Conservation (phyloP, 2,113 vertebrate genomes). For the Polypterus senegalus region DNA sequence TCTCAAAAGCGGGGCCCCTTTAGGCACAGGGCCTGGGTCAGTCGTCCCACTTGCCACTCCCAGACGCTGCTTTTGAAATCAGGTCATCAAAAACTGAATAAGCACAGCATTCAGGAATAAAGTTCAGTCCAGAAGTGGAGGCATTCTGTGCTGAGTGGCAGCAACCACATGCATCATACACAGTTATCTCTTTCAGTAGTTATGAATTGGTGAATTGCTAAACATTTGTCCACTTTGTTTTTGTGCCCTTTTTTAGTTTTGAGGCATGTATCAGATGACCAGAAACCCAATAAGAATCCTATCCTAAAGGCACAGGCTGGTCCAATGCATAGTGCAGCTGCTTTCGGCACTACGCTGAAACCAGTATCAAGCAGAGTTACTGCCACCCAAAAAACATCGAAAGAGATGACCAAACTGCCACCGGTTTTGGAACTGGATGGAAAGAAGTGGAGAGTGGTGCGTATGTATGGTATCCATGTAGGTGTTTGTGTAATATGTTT, state of each 20-base stretch:
- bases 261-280: conserved; percentile 74
- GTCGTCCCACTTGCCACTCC: no score
- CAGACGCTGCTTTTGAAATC: no score
- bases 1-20: no score
- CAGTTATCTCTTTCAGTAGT: no score
- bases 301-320: conserved; percentile 49
- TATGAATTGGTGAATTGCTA: no score
- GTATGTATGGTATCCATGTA: conserved; percentile 22
- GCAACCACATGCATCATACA: no score
- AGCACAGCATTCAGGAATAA: no score
- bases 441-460: conserved; percentile 96
- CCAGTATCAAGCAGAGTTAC: conserved; percentile 41
- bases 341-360: conserved; percentile 60
- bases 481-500: no score
- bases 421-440: conserved; percentile 78
- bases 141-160: no score
- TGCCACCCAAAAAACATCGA: conserved; percentile 27
- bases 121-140: no score
- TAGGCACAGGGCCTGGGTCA: no score
- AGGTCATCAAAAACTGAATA: no score
- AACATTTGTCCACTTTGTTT: not conserved
- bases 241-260: conserved; percentile 46
- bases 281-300: conserved; percentile 96
- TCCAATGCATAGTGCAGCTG: conserved; percentile 58
- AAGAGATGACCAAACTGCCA: conserved; percentile 48